Evolutionary conservation across 2,797 vertebrate species (phyloP), one percentile per base, ranked within the genome.

Genomic region (Miopithecus talapoin): DNA sequence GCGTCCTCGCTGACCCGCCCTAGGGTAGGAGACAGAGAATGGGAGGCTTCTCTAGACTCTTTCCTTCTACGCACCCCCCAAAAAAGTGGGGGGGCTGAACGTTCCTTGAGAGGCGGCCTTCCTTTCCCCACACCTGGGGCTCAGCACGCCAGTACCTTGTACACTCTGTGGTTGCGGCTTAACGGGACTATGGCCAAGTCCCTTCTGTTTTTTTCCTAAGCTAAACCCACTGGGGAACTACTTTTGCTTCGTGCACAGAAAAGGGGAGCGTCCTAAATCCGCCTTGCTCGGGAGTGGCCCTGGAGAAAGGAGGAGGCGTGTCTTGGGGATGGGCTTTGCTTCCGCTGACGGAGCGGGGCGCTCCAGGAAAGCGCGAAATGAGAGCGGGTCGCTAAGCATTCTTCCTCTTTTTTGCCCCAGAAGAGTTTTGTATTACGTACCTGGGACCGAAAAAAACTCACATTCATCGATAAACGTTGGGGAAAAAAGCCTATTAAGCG

Each of bases 361-460:
- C 36, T 43, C 9, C 26, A 0, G 74, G 74, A 72, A 55, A 61
- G 96, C 89, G 92, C 43, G 36, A 41, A 83, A 57, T 17, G 39
- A 17, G 12, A 16, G 87, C n/a, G 9, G 68, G 33, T 30, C 0
- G 0, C 24, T 0, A n/a, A 55, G 22, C 50, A 0, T 53, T 28
- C 2, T 64, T 6, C 2, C 5, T 36, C 33, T 5, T 46, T 22
- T 4, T 46, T 22, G 81, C 22, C 7, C 33, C 48, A 1, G 46
- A 7, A 16, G 13, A 81, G 36, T 75, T 41, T 74, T 74, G 74
- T 19, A 0, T 59, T 78, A 43, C 4, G 46, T 50, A 21, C 17
- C 68, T 21, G 41, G 43, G 50, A 28, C 48, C 2, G 72, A 39
- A 30, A 48, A 48, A 14, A 53, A 41, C 21, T 88, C 50, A 17